Base-by-base conservation (phyloP, 2,113 vertebrate species). In the Diadophis punctatus region DNA sequence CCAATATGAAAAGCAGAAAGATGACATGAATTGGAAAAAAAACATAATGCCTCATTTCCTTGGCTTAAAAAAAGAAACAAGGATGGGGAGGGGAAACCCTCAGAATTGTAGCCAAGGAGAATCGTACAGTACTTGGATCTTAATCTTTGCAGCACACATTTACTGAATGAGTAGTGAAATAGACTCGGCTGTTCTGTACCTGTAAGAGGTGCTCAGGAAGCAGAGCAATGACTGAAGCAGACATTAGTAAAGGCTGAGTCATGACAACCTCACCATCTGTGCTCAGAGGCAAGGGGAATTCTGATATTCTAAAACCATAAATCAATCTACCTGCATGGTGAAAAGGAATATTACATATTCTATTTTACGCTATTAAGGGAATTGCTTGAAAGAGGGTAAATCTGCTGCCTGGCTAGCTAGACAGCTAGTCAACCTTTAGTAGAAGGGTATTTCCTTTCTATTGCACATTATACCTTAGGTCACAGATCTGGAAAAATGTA, bases 401-500 rank as follows among this genome's bases (percentile, higher is more conserved):
- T 8, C 11, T 48, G 89, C 11, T 16, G 49, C 20, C 91, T 23
- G 86, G 8, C 74, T 27, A 55, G 20, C 91, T 46, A 56, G 91
- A 52, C 91, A 93, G 88, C 49, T 87, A 93, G 87, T 80, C 52
- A 90, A 27, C 63, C 89, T 89, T 55, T 84, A 43, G 53, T 52
- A 90, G 52, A 55, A 92, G 88, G 88, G 93, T 86, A 92, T 58
- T 90, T 93, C 90, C 93, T 89, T 91, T 89, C 80, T 34, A 55
- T 30, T 91, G 90, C 43, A 58, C 87, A 90, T 68, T 93, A 86
- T 90, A 68, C 84, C 88, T 90, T 53, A 68, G n/a, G 60, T 92
- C 93, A 92, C 39, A 90, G 85, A 94, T 85, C 89, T 84, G 52
- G 89, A 90, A 90, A 87, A 94, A 94, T 92, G 52, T 90, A 90